A percentile compares a stretch with the other conserved stretches of the same genome.
phyloP scores from a whole-genome alignment of 2,888 invertebrate species.

The Dryobotodes eremita region DNA sequence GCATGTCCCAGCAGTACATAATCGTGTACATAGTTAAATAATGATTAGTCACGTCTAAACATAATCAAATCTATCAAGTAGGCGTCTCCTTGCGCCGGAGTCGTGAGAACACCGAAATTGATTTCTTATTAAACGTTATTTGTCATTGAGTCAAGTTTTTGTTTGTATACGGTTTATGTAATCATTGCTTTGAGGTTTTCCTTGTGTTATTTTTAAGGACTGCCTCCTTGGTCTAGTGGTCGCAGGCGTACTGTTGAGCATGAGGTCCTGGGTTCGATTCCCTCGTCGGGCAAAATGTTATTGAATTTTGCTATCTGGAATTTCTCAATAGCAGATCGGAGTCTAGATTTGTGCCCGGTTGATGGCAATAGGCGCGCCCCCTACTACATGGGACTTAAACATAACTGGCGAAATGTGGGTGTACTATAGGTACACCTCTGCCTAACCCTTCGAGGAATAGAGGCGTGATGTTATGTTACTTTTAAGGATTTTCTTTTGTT shows the following conservation, averaged over 20 bases:
- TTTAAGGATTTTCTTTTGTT: slow-evolving; percentile 10
- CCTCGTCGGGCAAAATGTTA: no score
- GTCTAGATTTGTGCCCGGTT: background rate
- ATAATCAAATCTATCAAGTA: slow-evolving; percentile 59
- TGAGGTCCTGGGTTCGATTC: background rate
- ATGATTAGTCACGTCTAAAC: slow-evolving; percentile 61
- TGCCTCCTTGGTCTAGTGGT: background rate
- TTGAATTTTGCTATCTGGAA: no score
- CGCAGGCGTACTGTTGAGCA: background rate
- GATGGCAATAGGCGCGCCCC: background rate
- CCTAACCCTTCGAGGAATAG: background rate
- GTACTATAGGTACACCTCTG: background rate
- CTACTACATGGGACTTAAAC: background rate
- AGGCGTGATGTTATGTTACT: background rate
- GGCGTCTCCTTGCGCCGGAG: slow-evolving; percentile 68
- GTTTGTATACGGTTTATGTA: slow-evolving; percentile 50
- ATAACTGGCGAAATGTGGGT: background rate
- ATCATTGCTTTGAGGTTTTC: slow-evolving; percentile 44
- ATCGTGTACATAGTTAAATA: slow-evolving; percentile 63
- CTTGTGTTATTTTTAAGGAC: slow-evolving; percentile 5
- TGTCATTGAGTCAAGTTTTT: slow-evolving; percentile 65
- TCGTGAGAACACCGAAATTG: slow-evolving; percentile 76
- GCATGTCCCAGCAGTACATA: slow-evolving; percentile 45
- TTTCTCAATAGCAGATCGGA: background rate
- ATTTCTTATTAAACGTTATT: slow-evolving; percentile 73